Base-by-base conservation (phyloP, 1,140 invertebrate genomes). In the Euschistus heros region DNA sequence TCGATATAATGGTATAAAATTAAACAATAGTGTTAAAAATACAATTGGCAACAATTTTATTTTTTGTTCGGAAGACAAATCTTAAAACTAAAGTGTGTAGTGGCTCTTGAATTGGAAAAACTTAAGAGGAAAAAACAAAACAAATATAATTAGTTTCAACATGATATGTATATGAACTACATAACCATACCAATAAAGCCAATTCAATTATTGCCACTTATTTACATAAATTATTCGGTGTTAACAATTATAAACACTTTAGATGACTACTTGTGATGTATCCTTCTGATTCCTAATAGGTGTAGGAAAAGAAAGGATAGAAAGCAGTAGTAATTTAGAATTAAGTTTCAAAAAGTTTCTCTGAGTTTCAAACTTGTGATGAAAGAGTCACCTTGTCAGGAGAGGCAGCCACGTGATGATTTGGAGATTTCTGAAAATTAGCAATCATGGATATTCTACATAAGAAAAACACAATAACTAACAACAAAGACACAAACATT, bases 401-500 rank as follows among this genome's bases (percentile, higher is more conserved):
- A 66, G 65, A 66, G 65, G 65, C 65, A 66, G 17, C 65, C 65
- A 62, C 65, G 65, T 63, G 65, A 57, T 57, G 54, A 57, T 66
- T 66, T 66, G 65, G 65, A 18, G 60, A 66, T 18, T 66, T 66
- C 65, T 66, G 47, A 4, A 66, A 66, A 66, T 60, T 57, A 20
- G 60, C 10, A 63, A 63, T 44, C 3, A 13, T 37, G 10, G 6
- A 37, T 13, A 37, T 37, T 37, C n/a, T 4, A 37, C 33, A 37
- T 13, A 37, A 37, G 13, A 10, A 30, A 30, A 30, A 30, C 7
- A 30, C 7, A 4, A 7, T 30, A 37, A 37, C 13, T 6, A 10
- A 2, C 1, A 13, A 10, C 33, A 37, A 37, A 10, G 13, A 37
- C 33, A 37, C 7, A 30, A 30, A 30, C 27, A 37, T 6, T 13